phyloP scores from a whole-genome alignment of 2,888 invertebrate genomes.

The Pristionchus arcanus region DNA sequence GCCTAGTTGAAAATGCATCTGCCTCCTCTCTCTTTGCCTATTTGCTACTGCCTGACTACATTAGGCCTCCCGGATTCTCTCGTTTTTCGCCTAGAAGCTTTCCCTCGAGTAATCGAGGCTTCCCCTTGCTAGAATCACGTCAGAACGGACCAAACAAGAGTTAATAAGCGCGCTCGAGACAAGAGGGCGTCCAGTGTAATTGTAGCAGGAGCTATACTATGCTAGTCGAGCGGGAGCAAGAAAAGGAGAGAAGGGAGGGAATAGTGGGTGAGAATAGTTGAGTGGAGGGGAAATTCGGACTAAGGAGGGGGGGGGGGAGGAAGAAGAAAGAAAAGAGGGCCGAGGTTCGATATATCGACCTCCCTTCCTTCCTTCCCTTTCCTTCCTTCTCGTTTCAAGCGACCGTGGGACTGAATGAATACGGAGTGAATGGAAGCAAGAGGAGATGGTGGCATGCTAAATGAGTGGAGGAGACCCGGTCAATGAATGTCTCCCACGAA shows the following conservation, averaged over 20 bases:
- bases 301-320: not conserved
- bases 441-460: slow-evolving; percentile 1
- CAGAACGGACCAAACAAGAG: not conserved
- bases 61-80: not conserved
- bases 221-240: not conserved
- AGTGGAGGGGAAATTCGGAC: slow-evolving; percentile 40
- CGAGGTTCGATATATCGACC: slow-evolving; percentile 51
- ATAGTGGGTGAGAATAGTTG: slow-evolving; percentile 9
- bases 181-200: not conserved
- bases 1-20: slow-evolving; percentile 25
- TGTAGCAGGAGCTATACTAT: not conserved
- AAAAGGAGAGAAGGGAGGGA: not conserved
- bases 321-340: slow-evolving; percentile 43
- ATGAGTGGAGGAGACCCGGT: not conserved
- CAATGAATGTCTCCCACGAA: slow-evolving; percentile 24
- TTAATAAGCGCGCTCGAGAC: not conserved
- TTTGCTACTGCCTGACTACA: slow-evolving; percentile 3
- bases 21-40: not conserved
- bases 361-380: slow-evolving; percentile 17
- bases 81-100: not conserved
- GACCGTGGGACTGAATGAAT: not conserved
- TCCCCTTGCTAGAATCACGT: not conserved
- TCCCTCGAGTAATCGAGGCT: not conserved
- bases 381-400: not conserved
- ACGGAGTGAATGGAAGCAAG: not conserved